These are phyloP conservation scores for Erebia palarica DNA, from an alignment of 2,888 invertebrate genomes.

Conservation along the genomic window DNA sequence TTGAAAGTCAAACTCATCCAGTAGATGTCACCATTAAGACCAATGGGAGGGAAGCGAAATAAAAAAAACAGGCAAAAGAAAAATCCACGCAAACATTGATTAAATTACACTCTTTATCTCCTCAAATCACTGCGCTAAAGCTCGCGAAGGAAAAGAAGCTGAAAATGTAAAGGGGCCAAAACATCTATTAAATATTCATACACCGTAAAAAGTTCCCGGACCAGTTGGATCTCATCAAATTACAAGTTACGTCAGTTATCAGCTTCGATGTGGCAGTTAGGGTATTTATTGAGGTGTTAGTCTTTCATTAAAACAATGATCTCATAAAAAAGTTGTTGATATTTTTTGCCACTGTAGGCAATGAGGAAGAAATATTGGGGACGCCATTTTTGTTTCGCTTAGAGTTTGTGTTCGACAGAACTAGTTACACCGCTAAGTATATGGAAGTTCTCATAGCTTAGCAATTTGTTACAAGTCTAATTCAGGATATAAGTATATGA, in stretches of 20 bases:
- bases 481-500: too few species aligned
- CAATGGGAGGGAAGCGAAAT: conserved; percentile 25
- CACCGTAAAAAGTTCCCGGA: conserved; percentile 61
- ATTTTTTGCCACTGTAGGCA: too few species aligned
- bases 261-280: conserved; percentile 40
- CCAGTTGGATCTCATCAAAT: conserved; percentile 64
- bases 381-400: too few species aligned
- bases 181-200: conserved; percentile 69
- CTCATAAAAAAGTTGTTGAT: background rate
- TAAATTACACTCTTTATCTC: conserved; percentile 54
- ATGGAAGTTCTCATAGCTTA: too few species aligned
- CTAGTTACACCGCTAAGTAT: too few species aligned
- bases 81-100: conserved; percentile 47
- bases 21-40: conserved; percentile 23
- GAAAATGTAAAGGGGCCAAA: conserved; percentile 58
- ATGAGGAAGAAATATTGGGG: too few species aligned
- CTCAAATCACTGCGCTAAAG: conserved; percentile 52
- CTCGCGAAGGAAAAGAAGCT: conserved; percentile 49
- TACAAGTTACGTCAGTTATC: conserved; percentile 63
- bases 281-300: conserved; percentile 7
- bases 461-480: too few species aligned
- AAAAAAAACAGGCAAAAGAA: conserved; percentile 36
- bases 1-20: background rate
- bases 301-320: conserved; percentile 4
- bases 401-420: too few species aligned